Evolutionary conservation across 2,888 invertebrate genomes (phyloP).

Genomic region (Caenorhabditis sp.): DNA sequence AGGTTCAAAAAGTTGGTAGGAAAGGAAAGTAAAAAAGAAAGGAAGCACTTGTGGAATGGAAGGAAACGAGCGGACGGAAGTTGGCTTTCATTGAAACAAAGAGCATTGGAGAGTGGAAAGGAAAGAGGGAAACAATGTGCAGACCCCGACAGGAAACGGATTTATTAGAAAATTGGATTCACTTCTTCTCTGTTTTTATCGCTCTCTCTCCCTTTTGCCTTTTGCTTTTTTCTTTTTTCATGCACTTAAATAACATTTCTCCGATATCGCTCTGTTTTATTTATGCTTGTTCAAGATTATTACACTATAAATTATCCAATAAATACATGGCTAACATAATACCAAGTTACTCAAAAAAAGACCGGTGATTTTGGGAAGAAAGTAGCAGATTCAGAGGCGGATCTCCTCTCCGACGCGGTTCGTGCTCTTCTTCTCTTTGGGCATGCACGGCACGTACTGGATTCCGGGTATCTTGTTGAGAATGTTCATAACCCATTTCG

Average conservation of each 20-base stretch:
- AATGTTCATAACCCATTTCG: slow-evolving; percentile 69
- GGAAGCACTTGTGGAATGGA: slow-evolving; percentile 8
- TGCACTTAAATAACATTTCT: too few relatives aligned
- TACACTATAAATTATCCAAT: slow-evolving; percentile 31
- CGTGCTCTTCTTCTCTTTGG: slow-evolving; percentile 70
- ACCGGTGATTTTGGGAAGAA: not conserved
- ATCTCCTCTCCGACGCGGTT: slow-evolving; percentile 64
- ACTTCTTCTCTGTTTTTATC: not conserved
- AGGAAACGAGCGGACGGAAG: slow-evolving; percentile 2
- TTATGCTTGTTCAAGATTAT: slow-evolving; percentile 38
- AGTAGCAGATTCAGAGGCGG: slow-evolving; percentile 27
- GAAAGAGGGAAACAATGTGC: slow-evolving; percentile 15
- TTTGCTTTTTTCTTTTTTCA: too few relatives aligned
- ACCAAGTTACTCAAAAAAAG: not conserved
- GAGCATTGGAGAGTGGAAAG: not conserved
- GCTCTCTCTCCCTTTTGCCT: not conserved
- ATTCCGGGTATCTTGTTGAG: slow-evolving; percentile 73
- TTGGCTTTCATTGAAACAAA: slow-evolving; percentile 41
- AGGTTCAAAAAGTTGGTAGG: slow-evolving; percentile 48
- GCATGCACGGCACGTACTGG: slow-evolving; percentile 75
- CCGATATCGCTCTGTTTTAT: not conserved
- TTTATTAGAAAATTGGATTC: slow-evolving; percentile 32
- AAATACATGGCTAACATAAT: slow-evolving; percentile 15
- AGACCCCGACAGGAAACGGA: slow-evolving; percentile 8
- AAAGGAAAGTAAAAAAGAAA: not conserved